A percentile compares a stretch with the other conserved stretches of the same genome.
phyloP scores from a whole-genome alignment of 2,888 invertebrate species.

The Scaptodrosophila latifasciaeformis region DNA sequence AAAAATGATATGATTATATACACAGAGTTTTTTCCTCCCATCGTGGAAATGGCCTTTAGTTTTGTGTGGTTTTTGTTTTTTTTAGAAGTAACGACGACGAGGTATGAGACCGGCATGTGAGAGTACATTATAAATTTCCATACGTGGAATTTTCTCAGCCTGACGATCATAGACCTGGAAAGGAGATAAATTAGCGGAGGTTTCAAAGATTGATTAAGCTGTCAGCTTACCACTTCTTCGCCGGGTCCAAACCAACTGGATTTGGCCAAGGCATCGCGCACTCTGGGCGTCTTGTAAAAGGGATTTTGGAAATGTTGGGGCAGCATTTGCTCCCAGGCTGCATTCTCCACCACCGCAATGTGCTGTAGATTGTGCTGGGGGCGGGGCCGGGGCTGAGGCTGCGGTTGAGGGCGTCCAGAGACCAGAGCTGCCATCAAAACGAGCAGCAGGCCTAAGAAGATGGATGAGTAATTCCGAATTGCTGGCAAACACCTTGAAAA shows the following conservation, averaged over 20 bases:
- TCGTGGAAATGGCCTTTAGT: slow-evolving; percentile 1
- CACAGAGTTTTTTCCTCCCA: too few relatives aligned
- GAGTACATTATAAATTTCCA: slow-evolving; percentile 80
- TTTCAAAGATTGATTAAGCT: background rate
- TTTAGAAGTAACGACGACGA: slow-evolving; percentile 57
- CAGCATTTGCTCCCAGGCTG: slow-evolving; percentile 77
- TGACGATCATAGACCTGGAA: slow-evolving; percentile 78
- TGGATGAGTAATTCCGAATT: too few relatives aligned
- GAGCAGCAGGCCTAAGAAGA: slow-evolving; percentile 18
- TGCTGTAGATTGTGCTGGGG: slow-evolving; percentile 75
- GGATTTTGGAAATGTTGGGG: slow-evolving; percentile 78
- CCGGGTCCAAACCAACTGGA: slow-evolving; percentile 80
- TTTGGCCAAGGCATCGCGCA: slow-evolving; percentile 77
- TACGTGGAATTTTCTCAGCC: slow-evolving; percentile 79
- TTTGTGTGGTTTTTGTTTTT: too few relatives aligned
- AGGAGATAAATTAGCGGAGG: background rate
- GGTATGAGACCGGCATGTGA: slow-evolving; percentile 80
- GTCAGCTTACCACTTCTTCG: slow-evolving; percentile 77
- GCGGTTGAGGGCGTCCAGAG: too few relatives aligned
- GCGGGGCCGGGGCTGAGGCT: too few relatives aligned
- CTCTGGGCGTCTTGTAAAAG: slow-evolving; percentile 78
- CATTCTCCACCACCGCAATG: slow-evolving; percentile 78
- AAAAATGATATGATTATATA: slow-evolving; percentile 6
- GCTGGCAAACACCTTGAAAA: slow-evolving; percentile 45
- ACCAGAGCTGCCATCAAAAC: slow-evolving; percentile 5